Conservation (phyloP, 2,888 invertebrate species). For the Pandemis cinnamomeana region DNA sequence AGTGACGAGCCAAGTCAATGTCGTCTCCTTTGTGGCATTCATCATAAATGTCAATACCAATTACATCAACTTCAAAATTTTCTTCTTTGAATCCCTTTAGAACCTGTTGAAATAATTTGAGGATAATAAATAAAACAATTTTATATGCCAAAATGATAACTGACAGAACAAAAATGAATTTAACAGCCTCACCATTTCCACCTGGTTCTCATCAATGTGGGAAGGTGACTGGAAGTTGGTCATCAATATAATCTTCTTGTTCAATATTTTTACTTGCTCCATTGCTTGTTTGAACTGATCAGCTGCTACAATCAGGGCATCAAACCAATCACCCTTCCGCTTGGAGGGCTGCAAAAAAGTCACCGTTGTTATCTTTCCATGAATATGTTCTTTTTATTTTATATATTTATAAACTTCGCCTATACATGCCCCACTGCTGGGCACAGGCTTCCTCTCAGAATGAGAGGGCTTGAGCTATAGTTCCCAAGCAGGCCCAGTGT, state of each 20-base stretch:
- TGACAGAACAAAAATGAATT: not conserved
- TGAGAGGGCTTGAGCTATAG: too few species aligned
- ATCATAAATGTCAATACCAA: constrained; percentile 82
- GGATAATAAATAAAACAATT: not conserved
- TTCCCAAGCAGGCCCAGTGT: too few species aligned
- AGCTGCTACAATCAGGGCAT: constrained; percentile 84
- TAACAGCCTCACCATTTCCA: constrained; percentile 64
- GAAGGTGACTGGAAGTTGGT: constrained; percentile 84
- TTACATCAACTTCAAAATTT: constrained; percentile 85
- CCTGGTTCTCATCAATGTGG: constrained; percentile 70
- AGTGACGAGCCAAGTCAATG: constrained; percentile 60
- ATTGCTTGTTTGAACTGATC: constrained; percentile 74
- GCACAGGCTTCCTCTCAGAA: too few species aligned
- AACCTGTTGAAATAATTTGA: constrained; percentile 59
- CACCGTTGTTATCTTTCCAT: too few species aligned
- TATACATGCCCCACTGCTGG: too few species aligned
- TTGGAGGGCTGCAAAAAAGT: constrained; percentile 66
- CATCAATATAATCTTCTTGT: constrained; percentile 86
- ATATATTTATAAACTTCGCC: too few species aligned
- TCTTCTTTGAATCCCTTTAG: constrained; percentile 82
- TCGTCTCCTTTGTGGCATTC: constrained; percentile 63
- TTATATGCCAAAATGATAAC: too few species aligned
- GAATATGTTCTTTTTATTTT: too few species aligned
- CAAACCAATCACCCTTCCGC: constrained; percentile 87
- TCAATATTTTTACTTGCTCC: constrained; percentile 58